A percentile compares a stretch with the other conserved stretches of the same genome.
Conservation (phyloP, 1,140 invertebrate genomes). For the Trichogramma pretiosum region DNA sequence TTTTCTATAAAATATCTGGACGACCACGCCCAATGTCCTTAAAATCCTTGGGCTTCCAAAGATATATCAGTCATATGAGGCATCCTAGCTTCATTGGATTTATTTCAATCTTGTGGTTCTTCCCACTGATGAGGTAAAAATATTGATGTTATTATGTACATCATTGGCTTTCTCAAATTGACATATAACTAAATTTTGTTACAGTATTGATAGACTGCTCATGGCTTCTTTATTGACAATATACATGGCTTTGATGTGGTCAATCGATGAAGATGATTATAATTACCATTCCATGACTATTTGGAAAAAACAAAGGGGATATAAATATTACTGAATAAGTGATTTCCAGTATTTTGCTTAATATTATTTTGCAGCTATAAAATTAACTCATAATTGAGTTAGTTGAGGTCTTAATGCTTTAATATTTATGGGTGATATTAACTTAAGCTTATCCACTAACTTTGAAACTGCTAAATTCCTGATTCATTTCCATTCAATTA, state of each 20-base stretch:
- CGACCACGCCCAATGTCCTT: slow-evolving; percentile 37
- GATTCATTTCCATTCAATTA: too few species aligned
- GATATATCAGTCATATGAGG: slow-evolving; percentile 46
- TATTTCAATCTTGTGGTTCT: slow-evolving; percentile 45
- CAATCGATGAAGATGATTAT: slow-evolving; percentile 44
- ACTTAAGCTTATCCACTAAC: slow-evolving; percentile 8
- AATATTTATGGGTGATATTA: slow-evolving; percentile 16
- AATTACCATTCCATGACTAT: slow-evolving; percentile 38
- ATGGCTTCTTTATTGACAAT: slow-evolving; percentile 39
- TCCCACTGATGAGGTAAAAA: slow-evolving; percentile 48
- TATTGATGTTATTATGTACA: slow-evolving; percentile 13
- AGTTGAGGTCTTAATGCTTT: too few species aligned
- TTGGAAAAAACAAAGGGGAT: slow-evolving; percentile 27
- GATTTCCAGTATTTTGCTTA: neutral
- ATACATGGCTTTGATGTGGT: slow-evolving; percentile 49
- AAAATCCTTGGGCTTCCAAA: slow-evolving; percentile 42
- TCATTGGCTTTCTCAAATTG: slow-evolving; percentile 3
- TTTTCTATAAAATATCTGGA: slow-evolving; percentile 44
- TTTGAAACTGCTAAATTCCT: too few species aligned
- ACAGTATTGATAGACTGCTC: slow-evolving; percentile 45
- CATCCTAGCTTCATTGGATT: slow-evolving; percentile 50
- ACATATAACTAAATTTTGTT: slow-evolving; percentile 25
- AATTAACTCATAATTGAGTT: neutral
- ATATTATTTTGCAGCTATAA: neutral
- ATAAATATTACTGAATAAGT: slow-evolving; percentile 4